Conservation (phyloP, 2,797 vertebrate species). For the Fistularia tabacaria region DNA sequence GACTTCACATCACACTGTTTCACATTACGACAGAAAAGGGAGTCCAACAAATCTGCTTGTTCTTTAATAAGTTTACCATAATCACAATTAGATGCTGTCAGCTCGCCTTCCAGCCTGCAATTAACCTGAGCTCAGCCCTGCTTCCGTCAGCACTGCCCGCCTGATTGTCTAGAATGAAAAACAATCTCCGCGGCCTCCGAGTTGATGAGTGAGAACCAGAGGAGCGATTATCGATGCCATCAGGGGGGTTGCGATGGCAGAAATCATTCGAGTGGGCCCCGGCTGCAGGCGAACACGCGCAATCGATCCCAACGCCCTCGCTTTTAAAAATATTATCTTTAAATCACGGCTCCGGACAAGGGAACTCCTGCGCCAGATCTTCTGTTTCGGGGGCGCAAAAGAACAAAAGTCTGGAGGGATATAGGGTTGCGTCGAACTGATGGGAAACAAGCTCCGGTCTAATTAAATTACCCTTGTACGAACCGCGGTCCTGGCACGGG, state of each 20-base stretch:
- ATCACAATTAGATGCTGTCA: background rate
- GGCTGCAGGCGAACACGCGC: conserved; percentile 32
- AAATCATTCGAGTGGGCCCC: conserved; percentile 57
- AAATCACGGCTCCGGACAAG: conserved; percentile 17
- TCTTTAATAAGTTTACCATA: background rate
- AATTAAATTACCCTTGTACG: conserved; percentile 8
- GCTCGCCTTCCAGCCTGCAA: conserved; percentile 20
- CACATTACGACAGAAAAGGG: too few species aligned
- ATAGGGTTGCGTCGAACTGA: too few species aligned
- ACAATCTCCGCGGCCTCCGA: conserved; percentile 10
- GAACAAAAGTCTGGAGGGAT: too few species aligned
- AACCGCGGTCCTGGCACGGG: background rate
- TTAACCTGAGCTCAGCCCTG: conserved; percentile 31
- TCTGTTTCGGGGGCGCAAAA: too few species aligned
- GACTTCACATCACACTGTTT: too few species aligned
- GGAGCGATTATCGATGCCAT: conserved; percentile 48
- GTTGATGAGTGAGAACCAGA: conserved; percentile 24
- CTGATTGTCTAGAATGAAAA: conserved; percentile 33
- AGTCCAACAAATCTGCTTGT: too few species aligned
- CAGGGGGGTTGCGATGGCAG: conserved; percentile 38
- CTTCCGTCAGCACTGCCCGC: conserved; percentile 2
- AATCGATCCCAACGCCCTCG: conserved; percentile 38
- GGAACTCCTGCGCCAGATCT: background rate
- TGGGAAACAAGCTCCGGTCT: conserved; percentile 4
- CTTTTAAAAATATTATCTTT: conserved; percentile 34